Conservation (phyloP, 2,113 vertebrate genomes). For the Dipodomys spectabilis region DNA sequence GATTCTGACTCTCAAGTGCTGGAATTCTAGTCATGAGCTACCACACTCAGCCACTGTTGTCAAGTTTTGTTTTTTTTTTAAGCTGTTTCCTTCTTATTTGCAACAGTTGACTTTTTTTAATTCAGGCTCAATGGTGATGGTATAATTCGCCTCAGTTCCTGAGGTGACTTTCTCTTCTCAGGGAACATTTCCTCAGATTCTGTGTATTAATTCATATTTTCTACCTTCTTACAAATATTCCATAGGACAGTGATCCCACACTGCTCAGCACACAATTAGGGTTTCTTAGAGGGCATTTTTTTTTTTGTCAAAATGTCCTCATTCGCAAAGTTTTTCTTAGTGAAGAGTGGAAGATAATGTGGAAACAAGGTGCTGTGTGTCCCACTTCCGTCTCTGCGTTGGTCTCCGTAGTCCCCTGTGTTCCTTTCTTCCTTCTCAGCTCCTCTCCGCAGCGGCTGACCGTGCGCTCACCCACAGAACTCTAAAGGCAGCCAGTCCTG, state of each 20-base stretch:
- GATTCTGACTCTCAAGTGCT: too few species aligned
- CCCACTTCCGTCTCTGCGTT: rapidly evolving
- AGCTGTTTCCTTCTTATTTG: not conserved
- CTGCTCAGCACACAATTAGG: not conserved
- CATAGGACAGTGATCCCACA: rapidly evolving
- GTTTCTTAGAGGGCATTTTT: too few species aligned
- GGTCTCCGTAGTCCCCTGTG: rapidly evolving
- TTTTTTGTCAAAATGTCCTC: too few species aligned
- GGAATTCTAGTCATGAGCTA: not conserved
- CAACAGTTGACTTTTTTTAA: not conserved
- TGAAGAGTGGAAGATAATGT: rapidly evolving
- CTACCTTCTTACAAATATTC: not conserved
- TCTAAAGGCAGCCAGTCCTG: rapidly evolving
- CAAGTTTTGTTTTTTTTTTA: not conserved
- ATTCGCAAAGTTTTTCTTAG: not conserved
- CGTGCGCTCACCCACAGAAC: rapidly evolving
- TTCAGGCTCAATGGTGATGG: not conserved
- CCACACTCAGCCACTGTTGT: not conserved
- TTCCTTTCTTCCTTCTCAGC: not conserved
- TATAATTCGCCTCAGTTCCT: not conserved
- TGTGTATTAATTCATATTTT: not conserved
- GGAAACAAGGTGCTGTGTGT: rapidly evolving
- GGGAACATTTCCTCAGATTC: not conserved
- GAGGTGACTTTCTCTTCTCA: not conserved
- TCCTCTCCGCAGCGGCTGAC: rapidly evolving